phyloP scores from a whole-genome alignment of 2,888 invertebrate species.

The Cheilosia variabilis region DNA sequence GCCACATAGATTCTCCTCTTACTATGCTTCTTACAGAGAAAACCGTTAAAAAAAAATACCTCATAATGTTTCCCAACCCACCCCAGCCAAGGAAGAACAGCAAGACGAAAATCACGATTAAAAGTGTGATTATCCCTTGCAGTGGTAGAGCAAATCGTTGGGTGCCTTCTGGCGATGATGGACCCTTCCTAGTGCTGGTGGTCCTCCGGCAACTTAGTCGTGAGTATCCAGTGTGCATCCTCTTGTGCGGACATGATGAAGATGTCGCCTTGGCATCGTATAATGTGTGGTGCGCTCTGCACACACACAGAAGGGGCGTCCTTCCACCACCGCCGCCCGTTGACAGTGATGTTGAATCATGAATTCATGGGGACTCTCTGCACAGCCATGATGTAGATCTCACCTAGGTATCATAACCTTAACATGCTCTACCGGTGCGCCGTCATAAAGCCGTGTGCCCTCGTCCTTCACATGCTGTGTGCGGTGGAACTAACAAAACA shows the following conservation, averaged over 20 bases:
- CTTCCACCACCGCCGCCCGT: conserved; percentile 21
- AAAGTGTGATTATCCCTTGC: conserved; percentile 83
- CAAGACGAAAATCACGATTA: conserved; percentile 80
- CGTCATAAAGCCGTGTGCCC: conserved; percentile 46
- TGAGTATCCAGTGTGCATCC: conserved; percentile 46
- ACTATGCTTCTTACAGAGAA: conserved; percentile 12
- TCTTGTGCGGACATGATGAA: conserved; percentile 55
- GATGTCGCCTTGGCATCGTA: conserved; percentile 63
- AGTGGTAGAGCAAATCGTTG: conserved; percentile 54
- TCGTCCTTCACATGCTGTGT: conserved; percentile 38
- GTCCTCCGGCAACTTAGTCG: conserved; percentile 54
- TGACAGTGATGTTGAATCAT: conserved; percentile 71
- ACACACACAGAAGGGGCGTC: not conserved
- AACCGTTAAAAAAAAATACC: conserved; percentile 27
- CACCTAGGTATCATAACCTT: conserved; percentile 74
- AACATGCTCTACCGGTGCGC: conserved; percentile 45
- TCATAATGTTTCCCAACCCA: not conserved
- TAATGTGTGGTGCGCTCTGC: conserved; percentile 16
- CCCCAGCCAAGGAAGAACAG: not conserved
- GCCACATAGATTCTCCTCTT: conserved; percentile 57
- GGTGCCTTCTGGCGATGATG: conserved; percentile 52
- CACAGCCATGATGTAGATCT: conserved; percentile 68
- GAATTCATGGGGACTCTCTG: conserved; percentile 61
- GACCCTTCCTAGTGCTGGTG: conserved; percentile 46
- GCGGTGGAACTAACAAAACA: conserved; percentile 65